phyloP scores from a whole-genome alignment of 2,888 invertebrate species.

The Caenorhabditis japonica region DNA sequence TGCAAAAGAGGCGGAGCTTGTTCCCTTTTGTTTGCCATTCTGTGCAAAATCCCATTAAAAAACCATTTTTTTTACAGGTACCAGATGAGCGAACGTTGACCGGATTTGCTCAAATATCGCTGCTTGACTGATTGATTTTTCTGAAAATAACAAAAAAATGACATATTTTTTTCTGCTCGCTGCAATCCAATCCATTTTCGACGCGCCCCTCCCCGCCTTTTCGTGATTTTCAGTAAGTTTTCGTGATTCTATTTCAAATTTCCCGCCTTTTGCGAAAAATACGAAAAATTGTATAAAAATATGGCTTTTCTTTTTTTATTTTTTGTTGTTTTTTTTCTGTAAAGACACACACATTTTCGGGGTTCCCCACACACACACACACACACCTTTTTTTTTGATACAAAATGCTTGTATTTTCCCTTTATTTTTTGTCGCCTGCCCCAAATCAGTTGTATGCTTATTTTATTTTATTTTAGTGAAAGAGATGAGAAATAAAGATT shows the following conservation, averaged over 20 bases:
- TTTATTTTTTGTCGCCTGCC: slow-evolving; percentile 1
- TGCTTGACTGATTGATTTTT: slow-evolving; percentile 78
- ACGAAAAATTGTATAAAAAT: slow-evolving; percentile 37
- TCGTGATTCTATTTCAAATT: slow-evolving; percentile 3
- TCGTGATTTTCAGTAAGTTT: background rate
- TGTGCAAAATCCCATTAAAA: too few species aligned
- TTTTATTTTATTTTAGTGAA: too few species aligned
- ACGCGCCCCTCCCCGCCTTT: background rate
- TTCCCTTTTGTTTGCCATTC: too few species aligned
- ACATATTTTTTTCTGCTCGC: too few species aligned
- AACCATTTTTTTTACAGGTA: slow-evolving; percentile 69
- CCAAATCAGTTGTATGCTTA: too few species aligned
- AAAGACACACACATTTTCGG: background rate
- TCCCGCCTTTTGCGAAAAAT: slow-evolving; percentile 1
- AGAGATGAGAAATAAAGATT: too few species aligned
- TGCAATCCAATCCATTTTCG: too few species aligned
- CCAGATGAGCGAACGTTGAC: slow-evolving; percentile 94
- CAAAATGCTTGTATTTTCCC: too few species aligned
- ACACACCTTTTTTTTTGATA: too few species aligned
- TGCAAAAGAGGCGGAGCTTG: too few species aligned
- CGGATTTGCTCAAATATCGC: slow-evolving; percentile 96
- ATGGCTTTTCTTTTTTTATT: slow-evolving; percentile 23
- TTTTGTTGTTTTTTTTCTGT: background rate
- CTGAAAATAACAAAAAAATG: too few species aligned
- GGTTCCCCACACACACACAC: too few species aligned